Conservation (phyloP, 2,113 vertebrate species). For the Poeciliopsis turrubarensis region DNA sequence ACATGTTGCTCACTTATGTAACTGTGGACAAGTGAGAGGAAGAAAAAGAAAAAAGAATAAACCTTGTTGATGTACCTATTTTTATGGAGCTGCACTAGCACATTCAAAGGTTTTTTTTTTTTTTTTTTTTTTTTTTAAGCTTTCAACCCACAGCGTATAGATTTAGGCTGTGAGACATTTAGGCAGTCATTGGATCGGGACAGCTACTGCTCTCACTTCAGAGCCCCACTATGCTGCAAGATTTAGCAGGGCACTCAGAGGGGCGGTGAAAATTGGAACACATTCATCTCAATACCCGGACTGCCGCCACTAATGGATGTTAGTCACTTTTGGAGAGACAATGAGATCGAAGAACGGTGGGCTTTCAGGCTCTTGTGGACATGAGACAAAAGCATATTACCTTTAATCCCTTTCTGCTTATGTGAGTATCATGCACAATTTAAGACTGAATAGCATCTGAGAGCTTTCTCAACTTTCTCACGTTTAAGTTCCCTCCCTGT, state of each 20-base stretch:
- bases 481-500: constrained; percentile 13
- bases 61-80: constrained; percentile 14
- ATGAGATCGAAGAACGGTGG: constrained; percentile 50
- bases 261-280: constrained; percentile 65
- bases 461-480: neutral
- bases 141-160: constrained; percentile 47
- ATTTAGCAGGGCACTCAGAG: constrained; percentile 47
- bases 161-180: constrained; percentile 24
- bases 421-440: constrained; percentile 20
- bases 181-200: constrained; percentile 41
- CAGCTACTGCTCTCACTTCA: constrained; percentile 45
- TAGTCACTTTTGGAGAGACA: constrained; percentile 62
- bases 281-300: constrained; percentile 69
- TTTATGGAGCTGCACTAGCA: neutral
- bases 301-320: constrained; percentile 66
- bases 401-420: constrained; percentile 41
- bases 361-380: constrained; percentile 42
- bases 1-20: constrained; percentile 19
- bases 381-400: constrained; percentile 30
- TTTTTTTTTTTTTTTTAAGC: constrained; percentile 34
- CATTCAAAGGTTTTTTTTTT: constrained; percentile 27
- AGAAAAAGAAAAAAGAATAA: neutral
- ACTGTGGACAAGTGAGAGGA: neutral
- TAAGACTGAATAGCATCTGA: constrained; percentile 37
- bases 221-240: constrained; percentile 31